Evolutionary conservation across 2,888 invertebrate genomes (phyloP).

Genomic region (Galeopsomyia nigrocyanea): DNA sequence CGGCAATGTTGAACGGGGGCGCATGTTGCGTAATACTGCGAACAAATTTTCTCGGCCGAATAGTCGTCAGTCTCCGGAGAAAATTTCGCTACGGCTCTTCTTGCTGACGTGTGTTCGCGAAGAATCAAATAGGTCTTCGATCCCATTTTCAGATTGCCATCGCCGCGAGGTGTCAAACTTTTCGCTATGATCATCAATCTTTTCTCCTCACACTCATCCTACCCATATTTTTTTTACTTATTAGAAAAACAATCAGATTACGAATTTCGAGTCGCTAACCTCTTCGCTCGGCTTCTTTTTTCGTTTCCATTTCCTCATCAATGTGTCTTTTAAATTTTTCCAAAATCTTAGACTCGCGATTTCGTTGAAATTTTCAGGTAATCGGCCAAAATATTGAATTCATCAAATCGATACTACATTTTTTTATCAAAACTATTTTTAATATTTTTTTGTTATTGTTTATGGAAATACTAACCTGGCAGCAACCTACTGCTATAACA

Average conservation of each 20-base stretch:
- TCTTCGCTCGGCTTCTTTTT: background rate
- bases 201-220: constrained; percentile 24
- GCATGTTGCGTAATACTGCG: constrained; percentile 2
- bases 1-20: background rate
- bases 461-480: no score
- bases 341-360: constrained; percentile 4
- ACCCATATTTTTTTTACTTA: no score
- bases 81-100: constrained; percentile 38
- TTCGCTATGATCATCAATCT: constrained; percentile 59
- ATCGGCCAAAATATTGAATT: no score
- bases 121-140: constrained; percentile 60
- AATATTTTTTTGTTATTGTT: no score
- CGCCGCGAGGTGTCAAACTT: constrained; percentile 52
- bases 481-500: no score
- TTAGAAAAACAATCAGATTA: background rate
- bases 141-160: constrained; percentile 55
- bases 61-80: background rate
- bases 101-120: constrained; percentile 54
- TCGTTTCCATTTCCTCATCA: constrained; percentile 16
- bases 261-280: constrained; percentile 1
- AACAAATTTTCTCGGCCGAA: background rate
- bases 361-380: no score
- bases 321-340: constrained; percentile 10
- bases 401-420: no score
- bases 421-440: no score